Percentiles rank a stretch among this genome's conserved stretches.
Evolutionary conservation across 2,888 invertebrate genomes (phyloP).

Genomic region (Embidobia sp.): DNA sequence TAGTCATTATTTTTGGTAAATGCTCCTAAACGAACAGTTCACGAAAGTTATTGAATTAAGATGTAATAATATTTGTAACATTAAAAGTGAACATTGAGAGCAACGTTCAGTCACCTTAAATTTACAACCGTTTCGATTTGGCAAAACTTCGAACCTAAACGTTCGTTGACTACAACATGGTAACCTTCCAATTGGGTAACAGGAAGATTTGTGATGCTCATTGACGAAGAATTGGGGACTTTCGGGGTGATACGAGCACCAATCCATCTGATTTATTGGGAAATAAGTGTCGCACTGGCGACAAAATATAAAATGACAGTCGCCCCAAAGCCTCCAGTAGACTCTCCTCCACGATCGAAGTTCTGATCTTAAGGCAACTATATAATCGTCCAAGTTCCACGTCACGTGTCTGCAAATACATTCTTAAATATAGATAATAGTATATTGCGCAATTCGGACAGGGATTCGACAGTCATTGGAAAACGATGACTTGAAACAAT

Average conservation of each 20-base stretch:
- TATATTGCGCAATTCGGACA: too few species aligned
- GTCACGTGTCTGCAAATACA: slow-evolving; percentile 84
- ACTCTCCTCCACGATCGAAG: slow-evolving; percentile 94
- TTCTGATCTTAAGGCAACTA: slow-evolving; percentile 88
- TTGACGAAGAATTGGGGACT: slow-evolving; percentile 88
- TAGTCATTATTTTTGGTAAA: slow-evolving; percentile 85
- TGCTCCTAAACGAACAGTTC: slow-evolving; percentile 84
- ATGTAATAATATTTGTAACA: too few species aligned
- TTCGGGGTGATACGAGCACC: slow-evolving; percentile 92
- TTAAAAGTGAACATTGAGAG: too few species aligned
- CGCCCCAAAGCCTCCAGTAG: slow-evolving; percentile 97
- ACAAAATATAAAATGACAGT: slow-evolving; percentile 93
- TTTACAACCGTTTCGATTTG: slow-evolving; percentile 84
- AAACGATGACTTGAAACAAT: too few species aligned
- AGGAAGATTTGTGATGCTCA: slow-evolving; percentile 85
- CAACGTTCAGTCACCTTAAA: slow-evolving; percentile 71
- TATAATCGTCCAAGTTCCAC: slow-evolving; percentile 92
- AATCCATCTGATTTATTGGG: slow-evolving; percentile 89
- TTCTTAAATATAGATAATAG: too few species aligned
- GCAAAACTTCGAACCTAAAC: slow-evolving; percentile 89
- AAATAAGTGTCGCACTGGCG: slow-evolving; percentile 89
- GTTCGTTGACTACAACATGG: slow-evolving; percentile 95
- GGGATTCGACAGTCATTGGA: too few species aligned
- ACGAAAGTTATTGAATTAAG: too few species aligned
- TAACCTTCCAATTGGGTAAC: slow-evolving; percentile 88